Evolutionary conservation across 2,113 vertebrate species (phyloP).

Genomic region (Scopus umbretta): DNA sequence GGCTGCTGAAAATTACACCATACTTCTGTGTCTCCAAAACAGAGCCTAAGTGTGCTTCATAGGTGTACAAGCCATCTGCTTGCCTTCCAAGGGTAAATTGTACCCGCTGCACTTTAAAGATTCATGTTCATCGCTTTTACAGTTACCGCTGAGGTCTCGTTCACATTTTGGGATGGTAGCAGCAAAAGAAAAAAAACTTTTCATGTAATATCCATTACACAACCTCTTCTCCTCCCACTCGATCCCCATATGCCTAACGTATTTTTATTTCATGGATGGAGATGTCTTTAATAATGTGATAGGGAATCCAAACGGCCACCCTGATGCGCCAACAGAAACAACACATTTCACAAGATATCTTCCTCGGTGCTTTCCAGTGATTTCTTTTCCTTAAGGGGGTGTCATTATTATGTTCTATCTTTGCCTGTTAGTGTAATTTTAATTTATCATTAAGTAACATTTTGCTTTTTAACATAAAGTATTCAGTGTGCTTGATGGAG

Average conservation of each 20-base stretch:
- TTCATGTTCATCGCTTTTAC: slow-evolving; percentile 23
- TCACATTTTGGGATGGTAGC: slow-evolving; percentile 38
- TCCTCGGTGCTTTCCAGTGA: slow-evolving; percentile 59
- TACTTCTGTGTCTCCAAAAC: neutral
- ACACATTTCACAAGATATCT: slow-evolving; percentile 70
- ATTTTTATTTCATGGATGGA: slow-evolving; percentile 70
- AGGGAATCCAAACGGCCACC: slow-evolving; percentile 65
- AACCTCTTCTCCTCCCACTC: slow-evolving; percentile 1
- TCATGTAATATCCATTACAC: slow-evolving; percentile 28
- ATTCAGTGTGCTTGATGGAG: slow-evolving; percentile 80
- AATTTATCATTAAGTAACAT: slow-evolving; percentile 80
- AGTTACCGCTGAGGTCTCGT: slow-evolving; percentile 58
- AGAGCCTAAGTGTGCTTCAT: neutral
- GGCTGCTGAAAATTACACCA: neutral
- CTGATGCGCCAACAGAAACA: slow-evolving; percentile 61
- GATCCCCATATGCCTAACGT: neutral
- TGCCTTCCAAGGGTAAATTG: neutral
- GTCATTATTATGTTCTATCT: slow-evolving; percentile 70
- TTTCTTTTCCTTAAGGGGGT: slow-evolving; percentile 73
- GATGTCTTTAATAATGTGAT: slow-evolving; percentile 67
- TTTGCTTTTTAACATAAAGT: slow-evolving; percentile 82
- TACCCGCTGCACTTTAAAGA: slow-evolving; percentile 7
- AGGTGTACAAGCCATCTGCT: slow-evolving; percentile 1
- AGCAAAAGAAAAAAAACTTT: slow-evolving; percentile 45
- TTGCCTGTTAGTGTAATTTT: slow-evolving; percentile 74